A percentile compares a stretch with the other conserved stretches of the same genome.
phyloP scores from a whole-genome alignment of 2,888 invertebrate genomes.

The Minunthozetes semirufus region DNA sequence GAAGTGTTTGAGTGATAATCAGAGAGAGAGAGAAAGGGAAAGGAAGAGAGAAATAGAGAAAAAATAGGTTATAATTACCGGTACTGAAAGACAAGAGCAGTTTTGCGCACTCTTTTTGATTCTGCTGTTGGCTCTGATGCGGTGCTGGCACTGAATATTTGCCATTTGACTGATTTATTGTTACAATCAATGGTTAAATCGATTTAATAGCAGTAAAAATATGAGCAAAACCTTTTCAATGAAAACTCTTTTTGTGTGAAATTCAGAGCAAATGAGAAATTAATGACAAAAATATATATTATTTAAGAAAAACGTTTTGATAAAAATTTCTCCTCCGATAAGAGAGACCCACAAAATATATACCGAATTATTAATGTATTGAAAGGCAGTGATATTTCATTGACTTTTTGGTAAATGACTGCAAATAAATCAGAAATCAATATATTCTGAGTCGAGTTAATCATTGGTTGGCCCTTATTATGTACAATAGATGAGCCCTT shows the following conservation, averaged over 20 bases:
- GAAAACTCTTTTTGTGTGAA: not conserved
- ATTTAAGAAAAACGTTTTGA: not conserved
- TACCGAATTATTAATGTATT: too few species aligned
- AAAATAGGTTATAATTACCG: conserved; percentile 27
- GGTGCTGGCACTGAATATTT: not conserved
- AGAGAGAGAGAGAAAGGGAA: not conserved
- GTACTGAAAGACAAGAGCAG: not conserved
- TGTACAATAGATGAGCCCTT: too few species aligned
- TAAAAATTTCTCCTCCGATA: too few species aligned
- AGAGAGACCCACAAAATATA: too few species aligned
- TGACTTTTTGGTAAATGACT: too few species aligned
- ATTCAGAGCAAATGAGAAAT: not conserved
- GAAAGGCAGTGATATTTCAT: too few species aligned
- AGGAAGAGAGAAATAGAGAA: conserved; percentile 16
- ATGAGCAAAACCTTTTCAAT: not conserved
- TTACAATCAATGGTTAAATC: not conserved
- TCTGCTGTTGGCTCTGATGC: not conserved
- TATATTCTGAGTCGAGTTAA: too few species aligned
- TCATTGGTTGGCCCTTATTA: too few species aligned
- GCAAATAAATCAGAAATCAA: too few species aligned
- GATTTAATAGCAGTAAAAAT: not conserved
- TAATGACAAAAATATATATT: conserved; percentile 9
- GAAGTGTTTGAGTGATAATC: not conserved
- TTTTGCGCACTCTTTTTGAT: not conserved
- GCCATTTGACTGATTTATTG: not conserved